Evolutionary conservation across 2,113 vertebrate genomes (phyloP).

Genomic region (Tetraodon nigroviridis): DNA sequence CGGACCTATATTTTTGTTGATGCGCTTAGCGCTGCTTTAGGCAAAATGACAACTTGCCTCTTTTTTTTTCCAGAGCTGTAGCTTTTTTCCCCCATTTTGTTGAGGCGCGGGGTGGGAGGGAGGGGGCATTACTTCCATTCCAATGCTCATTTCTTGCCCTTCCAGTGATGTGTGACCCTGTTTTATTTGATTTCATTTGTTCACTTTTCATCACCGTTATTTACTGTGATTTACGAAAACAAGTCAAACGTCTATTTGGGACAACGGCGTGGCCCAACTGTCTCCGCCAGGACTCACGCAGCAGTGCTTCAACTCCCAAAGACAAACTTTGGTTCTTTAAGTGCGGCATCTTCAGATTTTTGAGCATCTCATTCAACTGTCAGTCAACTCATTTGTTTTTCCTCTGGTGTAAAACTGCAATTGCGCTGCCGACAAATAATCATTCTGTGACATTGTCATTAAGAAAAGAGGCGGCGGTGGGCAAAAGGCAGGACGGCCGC

Average conservation of each 20-base stretch:
- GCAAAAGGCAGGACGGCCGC: constrained; percentile 52
- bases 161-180: constrained; percentile 81
- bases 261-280: constrained; percentile 38
- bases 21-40: constrained; percentile 70
- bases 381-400: constrained; percentile 2
- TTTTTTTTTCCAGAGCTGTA: constrained; percentile 65
- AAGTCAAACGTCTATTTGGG: constrained; percentile 57
- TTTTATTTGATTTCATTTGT: constrained; percentile 80
- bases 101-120: constrained; percentile 55
- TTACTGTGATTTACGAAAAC: constrained; percentile 69
- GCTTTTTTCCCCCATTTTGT: constrained; percentile 64
- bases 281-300: no score
- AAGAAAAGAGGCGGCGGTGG: constrained; percentile 32
- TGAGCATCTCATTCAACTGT: constrained; percentile 13
- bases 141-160: constrained; percentile 77
- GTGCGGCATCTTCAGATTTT: neutral
- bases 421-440: constrained; percentile 42
- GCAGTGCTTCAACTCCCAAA: neutral
- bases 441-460: constrained; percentile 55
- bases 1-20: constrained; percentile 67
- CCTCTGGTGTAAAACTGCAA: constrained; percentile 17
- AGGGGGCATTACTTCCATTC: constrained; percentile 72
- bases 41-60: constrained; percentile 78
- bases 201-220: constrained; percentile 74
- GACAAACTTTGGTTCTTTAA: neutral